Evolutionary conservation across 2,888 invertebrate genomes (phyloP).

Genomic region (Atrina japonica): DNA sequence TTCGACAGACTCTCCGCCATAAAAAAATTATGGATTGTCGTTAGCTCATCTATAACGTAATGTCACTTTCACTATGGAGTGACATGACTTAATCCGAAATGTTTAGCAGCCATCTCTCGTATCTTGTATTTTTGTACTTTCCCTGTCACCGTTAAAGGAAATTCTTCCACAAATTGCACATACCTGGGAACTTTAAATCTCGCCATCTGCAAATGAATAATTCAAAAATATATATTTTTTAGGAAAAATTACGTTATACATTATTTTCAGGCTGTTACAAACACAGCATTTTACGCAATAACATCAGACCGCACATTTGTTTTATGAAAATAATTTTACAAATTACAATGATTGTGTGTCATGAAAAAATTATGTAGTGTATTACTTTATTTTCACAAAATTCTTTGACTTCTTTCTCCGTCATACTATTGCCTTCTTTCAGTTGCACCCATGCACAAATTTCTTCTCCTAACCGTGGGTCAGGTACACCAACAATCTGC

Average conservation of each 20-base stretch:
- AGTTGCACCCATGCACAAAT: slow-evolving; percentile 84
- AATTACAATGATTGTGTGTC: too few species aligned
- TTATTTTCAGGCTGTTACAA: too few species aligned
- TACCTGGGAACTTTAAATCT: slow-evolving; percentile 91
- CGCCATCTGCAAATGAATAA: slow-evolving; percentile 83
- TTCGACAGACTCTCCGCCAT: too few species aligned
- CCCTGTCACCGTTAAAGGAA: slow-evolving; percentile 91
- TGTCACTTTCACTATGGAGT: not conserved
- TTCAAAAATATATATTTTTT: too few species aligned
- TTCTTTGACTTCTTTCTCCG: slow-evolving; percentile 84
- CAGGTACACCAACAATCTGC: slow-evolving; percentile 85
- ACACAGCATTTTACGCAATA: too few species aligned
- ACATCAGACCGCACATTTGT: too few species aligned
- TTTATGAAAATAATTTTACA: too few species aligned
- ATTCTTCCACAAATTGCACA: slow-evolving; percentile 85
- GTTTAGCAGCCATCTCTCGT: slow-evolving; percentile 71
- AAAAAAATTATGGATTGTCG: too few species aligned
- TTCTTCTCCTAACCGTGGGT: slow-evolving; percentile 88
- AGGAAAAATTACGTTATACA: too few species aligned
- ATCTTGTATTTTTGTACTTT: slow-evolving; percentile 89
- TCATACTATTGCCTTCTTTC: slow-evolving; percentile 82
- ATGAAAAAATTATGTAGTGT: too few species aligned
- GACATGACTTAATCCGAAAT: slow-evolving; percentile 41
- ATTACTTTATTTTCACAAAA: slow-evolving; percentile 86
- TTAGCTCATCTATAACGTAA: too few species aligned